Evolutionary conservation across 2,888 invertebrate genomes (phyloP).

Genomic region (Volucella zonaria): DNA sequence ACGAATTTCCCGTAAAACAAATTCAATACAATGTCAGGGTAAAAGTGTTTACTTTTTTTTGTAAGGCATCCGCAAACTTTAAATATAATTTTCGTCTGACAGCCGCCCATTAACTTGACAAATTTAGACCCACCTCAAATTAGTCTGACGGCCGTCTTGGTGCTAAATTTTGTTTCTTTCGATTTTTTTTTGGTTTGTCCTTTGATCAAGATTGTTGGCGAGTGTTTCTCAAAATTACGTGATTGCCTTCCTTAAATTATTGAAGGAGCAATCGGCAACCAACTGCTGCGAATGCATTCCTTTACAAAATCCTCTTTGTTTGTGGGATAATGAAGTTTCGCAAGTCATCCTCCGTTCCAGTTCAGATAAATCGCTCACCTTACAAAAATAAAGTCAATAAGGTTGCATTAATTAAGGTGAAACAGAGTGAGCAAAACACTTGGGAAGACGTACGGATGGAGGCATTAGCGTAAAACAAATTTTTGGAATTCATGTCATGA

Average conservation of each 20-base stretch:
- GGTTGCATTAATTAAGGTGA: conserved; percentile 14
- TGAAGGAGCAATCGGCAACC: conserved; percentile 22
- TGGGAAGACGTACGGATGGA: background rate
- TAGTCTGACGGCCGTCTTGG: conserved; percentile 3
- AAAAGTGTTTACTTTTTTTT: background rate
- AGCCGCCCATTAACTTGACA: background rate
- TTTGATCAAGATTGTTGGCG: conserved; percentile 16
- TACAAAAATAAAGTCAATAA: conserved; percentile 28
- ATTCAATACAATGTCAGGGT: background rate
- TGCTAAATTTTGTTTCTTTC: background rate
- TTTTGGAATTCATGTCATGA: background rate
- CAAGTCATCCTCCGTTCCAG: conserved; percentile 8
- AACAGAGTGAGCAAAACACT: background rate
- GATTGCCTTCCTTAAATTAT: conserved; percentile 40
- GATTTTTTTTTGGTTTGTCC: conserved; percentile 26
- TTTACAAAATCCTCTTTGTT: conserved; percentile 8
- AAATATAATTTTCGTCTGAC: conserved; percentile 42
- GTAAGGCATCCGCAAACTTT: background rate
- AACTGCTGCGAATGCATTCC: conserved; percentile 13
- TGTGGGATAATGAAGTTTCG: conserved; percentile 38
- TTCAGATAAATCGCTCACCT: conserved; percentile 28
- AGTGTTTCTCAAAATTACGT: conserved; percentile 43
- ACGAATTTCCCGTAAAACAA: conserved; percentile 5
- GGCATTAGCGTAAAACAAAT: background rate
- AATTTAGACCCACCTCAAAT: conserved; percentile 36